phyloP scores from a whole-genome alignment of 1,140 invertebrate genomes.

The Diorhabda elongata region DNA sequence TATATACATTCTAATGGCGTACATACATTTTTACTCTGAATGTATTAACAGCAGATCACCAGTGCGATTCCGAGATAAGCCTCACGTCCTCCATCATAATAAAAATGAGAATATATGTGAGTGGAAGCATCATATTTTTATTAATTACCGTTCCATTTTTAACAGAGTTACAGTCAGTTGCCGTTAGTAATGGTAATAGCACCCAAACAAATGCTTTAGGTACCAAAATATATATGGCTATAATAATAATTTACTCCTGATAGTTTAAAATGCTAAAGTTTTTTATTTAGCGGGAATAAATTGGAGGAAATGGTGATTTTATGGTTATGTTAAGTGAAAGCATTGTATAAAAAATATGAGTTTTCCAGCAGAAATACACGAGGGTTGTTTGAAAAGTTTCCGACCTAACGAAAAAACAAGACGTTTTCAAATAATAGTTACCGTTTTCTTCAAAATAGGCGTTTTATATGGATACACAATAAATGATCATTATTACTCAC shows the following conservation, averaged over 20 bases:
- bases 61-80: constrained; percentile 27
- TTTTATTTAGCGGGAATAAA: background rate
- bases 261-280: background rate
- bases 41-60: constrained; percentile 39
- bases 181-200: constrained; percentile 22
- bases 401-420: no score
- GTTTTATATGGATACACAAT: no score
- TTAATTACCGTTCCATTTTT: constrained; percentile 40
- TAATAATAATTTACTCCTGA: constrained; percentile 33
- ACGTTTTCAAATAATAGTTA: no score
- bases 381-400: no score
- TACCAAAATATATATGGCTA: constrained; percentile 25
- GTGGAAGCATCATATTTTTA: constrained; percentile 37
- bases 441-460: no score
- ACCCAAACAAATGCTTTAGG: constrained; percentile 22
- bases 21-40: constrained; percentile 42
- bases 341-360: no score
- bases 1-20: constrained; percentile 36
- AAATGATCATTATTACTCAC: no score
- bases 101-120: constrained; percentile 36
- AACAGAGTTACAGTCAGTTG: constrained; percentile 16
- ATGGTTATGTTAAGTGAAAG: no score
- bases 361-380: no score
- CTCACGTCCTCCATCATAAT: constrained; percentile 40
- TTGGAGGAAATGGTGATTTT: background rate